Evolutionary conservation across 2,113 vertebrate species (phyloP), one percentile per base, ranked within the genome.

Genomic region (Marmota flaviventris): DNA sequence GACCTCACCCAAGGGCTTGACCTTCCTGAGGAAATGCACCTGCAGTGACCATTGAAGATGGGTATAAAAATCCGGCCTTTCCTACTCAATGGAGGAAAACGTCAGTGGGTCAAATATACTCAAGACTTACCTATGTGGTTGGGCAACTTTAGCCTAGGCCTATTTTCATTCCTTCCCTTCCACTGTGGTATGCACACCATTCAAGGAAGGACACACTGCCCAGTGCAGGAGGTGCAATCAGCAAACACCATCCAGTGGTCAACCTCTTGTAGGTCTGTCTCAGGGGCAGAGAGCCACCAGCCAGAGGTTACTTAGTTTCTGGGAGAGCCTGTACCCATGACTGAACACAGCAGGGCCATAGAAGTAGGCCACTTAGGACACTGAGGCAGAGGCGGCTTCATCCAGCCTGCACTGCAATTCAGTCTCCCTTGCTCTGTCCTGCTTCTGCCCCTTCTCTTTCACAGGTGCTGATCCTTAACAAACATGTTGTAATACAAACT

Each of bases 181-280:
- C 0, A 0, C 14, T 56, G 17, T 14, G 8, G 48, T 32, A 4
- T 51, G 25, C 39, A 20, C 14, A 8, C 13, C 8, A 0, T 34
- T 61, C 22, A 18, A 79, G 45, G 42, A 88, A 85, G 5, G 39
- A 79, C 4, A 9, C 8, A 29, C 45, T n/a, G 10, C 61, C 56
- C 22, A 12, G 37, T 3, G 37, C 1, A 1, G 32, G 29, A 5
- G 17, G 24, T 42, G 9, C 1, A 4, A 34, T 58, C 45, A 34
- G 16, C 75, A 82, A 22, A 8, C 39, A 51, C 4, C 27, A 34
- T 58, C 34, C 69, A 34, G n/a, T 48, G 17, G 70, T 32, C 8
- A 16, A 24, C 29, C 24, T 20, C 20, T 51, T 77, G 25, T 16
- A 13, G 22, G 4, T 45, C 32, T 76, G 25, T 14, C 7, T 16